Base-by-base conservation (phyloP, 1,140 invertebrate genomes). In the Harlomillsia oculata region DNA sequence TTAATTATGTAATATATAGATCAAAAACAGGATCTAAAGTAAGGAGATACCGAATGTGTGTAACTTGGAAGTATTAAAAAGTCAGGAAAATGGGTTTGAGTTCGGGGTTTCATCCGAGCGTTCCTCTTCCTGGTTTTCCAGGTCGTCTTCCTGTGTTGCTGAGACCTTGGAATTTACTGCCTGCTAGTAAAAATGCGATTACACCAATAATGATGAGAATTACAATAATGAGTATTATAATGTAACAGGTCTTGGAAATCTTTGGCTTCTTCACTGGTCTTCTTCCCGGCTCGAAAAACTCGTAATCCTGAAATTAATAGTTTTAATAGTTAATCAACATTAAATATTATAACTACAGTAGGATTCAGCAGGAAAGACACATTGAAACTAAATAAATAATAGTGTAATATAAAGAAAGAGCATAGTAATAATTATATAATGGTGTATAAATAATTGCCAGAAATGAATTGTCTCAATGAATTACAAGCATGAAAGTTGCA, bases 191-290 rank as follows among this genome's bases (percentile, higher is more conserved):
- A 29, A 30, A 21, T 3, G 48, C 56, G 20, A 58, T 14, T 14
- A 34, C 41, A 11, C n/a, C 49, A 32, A 58, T 46, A 20, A 58
- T 20, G 18, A 16, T 23, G 25, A 58, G 20, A 26, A 52, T 29
- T 9, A 53, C 23, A 23, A 58, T 34, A 3, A 58, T 58, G 9
- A 46, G 18, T 23, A 58, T 20, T 18, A 58, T 34, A 28, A 58
- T 52, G 5, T 30, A 44, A 32, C 56, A 58, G 18, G 56, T 58
- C 32, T 53, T 58, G 14, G 48, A 52, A 3, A 58, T 36, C 53
- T 58, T 58, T 18, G 29, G 49, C 1, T 30, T 26, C 20, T 8
- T 40, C 6, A 34, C 26, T 43, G 40, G 48, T 28, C 49, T 18
- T 46, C 56, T 14, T 20, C 48, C 36, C 25, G 50, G 32, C 51